Evolutionary conservation across 1,140 invertebrate species (phyloP), one percentile per base, ranked within the genome.

Genomic region (Homalodisca vitripennis): DNA sequence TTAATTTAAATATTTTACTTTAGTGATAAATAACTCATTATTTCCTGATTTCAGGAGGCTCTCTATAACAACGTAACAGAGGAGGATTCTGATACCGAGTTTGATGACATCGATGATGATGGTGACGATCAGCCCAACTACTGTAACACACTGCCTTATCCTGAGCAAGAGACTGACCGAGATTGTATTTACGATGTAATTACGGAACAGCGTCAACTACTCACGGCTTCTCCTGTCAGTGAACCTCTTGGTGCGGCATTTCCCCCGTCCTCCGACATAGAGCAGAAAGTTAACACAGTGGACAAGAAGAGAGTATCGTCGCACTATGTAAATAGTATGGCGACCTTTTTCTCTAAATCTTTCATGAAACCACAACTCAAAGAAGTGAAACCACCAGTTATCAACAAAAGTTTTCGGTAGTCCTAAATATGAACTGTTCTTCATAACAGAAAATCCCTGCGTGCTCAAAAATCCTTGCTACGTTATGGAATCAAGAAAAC

Each of bases 121-220:
- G 55, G 29, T 3, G 55, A 60, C 3, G 55, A 60, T 13, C 26
- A 60, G n/a, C n/a, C n/a, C 26, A 60, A 60, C n/a, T 60, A 60
- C 26, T 60, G 29, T n/a, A 60, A 60, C 26, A 13, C 29, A 30
- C 6, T 60, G 27, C 34, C 34, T 17, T 41, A 41, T 17, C 55
- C 55, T 6, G 55, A 60, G 55, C 26, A 60, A 29, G 27, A 60
- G 24, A 27, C n/a, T 3, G 55, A 60, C 2, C 55, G 29, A n/a
- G 55, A 60, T 6, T 60, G 55, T n/a, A 60, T 60, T 26, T 60
- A 60, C 55, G 24, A 60, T 26, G 55, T 60, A 22, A 60, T 60
- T n/a, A 27, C 55, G 3, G 55, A 60, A 26, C 22, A 60, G 24
- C 26, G 55, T 10, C 55, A 13, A 29, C 14, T 22, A 13, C 55